These are phyloP conservation scores for Trimorus sp. DNA, from an alignment of 2,888 invertebrate genomes.

Conservation along the genomic window DNA sequence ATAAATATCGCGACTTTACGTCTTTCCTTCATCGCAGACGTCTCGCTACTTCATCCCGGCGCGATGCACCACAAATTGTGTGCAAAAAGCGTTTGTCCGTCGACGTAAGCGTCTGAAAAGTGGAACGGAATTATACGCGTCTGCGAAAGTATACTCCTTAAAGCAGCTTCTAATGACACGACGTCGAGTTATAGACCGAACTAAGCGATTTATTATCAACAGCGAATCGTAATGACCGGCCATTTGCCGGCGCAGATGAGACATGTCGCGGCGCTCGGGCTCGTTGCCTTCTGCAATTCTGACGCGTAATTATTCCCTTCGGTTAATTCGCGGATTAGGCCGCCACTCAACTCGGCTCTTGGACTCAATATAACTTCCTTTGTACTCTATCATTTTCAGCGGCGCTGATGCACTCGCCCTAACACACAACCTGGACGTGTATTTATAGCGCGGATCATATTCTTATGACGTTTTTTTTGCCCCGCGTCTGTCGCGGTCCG, in stretches of 20 bases:
- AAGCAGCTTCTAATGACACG: neutral
- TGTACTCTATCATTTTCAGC: conserved; percentile 55
- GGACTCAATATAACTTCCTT: conserved; percentile 62
- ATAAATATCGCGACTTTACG: neutral
- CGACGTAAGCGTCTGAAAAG: no score
- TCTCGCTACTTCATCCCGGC: neutral
- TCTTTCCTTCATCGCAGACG: neutral
- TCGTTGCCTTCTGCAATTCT: conserved; percentile 43
- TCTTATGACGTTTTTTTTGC: conserved; percentile 28
- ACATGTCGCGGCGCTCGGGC: conserved; percentile 34
- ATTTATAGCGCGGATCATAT: conserved; percentile 11
- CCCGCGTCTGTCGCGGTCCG: no score
- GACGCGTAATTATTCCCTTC: conserved; percentile 55
- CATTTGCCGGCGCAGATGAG: conserved; percentile 34
- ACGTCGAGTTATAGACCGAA: conserved; percentile 12
- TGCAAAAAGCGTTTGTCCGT: no score
- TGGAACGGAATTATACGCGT: no score
- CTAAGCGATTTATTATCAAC: conserved; percentile 29
- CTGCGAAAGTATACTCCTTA: neutral
- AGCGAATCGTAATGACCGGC: conserved; percentile 31
- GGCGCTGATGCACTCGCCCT: conserved; percentile 25
- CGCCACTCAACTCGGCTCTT: conserved; percentile 54
- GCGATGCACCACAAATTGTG: no score
- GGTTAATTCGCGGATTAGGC: conserved; percentile 60
- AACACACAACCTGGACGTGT: conserved; percentile 31